Percentiles rank a stretch among this genome's conserved stretches.
These are phyloP conservation scores for Procavia capensis DNA, from an alignment of 2,113 vertebrate genomes.

Conservation along the genomic window DNA sequence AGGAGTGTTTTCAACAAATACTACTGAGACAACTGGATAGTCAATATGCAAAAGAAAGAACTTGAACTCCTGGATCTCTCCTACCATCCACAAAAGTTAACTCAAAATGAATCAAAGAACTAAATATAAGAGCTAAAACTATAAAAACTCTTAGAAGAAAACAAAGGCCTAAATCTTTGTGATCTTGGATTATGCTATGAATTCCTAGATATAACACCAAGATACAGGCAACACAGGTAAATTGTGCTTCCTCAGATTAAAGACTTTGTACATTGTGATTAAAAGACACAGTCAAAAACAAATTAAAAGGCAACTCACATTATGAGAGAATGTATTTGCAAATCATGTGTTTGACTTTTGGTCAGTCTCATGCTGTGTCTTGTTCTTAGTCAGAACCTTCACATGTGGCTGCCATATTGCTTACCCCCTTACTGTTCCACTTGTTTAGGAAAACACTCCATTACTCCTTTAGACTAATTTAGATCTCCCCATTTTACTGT, in stretches of 20 bases:
- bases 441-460: not conserved
- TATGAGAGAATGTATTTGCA: not conserved
- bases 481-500: not conserved
- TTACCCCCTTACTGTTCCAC: not conserved
- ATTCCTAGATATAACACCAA: not conserved
- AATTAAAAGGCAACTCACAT: not conserved
- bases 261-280: not conserved
- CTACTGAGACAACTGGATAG: not conserved
- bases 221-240: not conserved
- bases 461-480: not conserved
- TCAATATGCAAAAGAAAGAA: not conserved
- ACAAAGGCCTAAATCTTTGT: not conserved
- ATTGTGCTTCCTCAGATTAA: not conserved
- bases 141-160: not conserved
- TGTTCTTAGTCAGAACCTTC: too few species aligned
- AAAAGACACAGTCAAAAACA: not conserved
- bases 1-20: not conserved
- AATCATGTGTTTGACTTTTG: not conserved
- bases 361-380: not conserved
- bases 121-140: not conserved
- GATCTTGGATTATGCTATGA: not conserved
- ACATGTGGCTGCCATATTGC: not conserved
- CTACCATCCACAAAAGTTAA: not conserved
- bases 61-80: not conserved
- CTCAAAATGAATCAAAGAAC: not conserved